Percentiles rank a stretch among this genome's conserved stretches.
phyloP scores from a whole-genome alignment of 2,113 vertebrate species.

The Alaudala cheleensis region DNA sequence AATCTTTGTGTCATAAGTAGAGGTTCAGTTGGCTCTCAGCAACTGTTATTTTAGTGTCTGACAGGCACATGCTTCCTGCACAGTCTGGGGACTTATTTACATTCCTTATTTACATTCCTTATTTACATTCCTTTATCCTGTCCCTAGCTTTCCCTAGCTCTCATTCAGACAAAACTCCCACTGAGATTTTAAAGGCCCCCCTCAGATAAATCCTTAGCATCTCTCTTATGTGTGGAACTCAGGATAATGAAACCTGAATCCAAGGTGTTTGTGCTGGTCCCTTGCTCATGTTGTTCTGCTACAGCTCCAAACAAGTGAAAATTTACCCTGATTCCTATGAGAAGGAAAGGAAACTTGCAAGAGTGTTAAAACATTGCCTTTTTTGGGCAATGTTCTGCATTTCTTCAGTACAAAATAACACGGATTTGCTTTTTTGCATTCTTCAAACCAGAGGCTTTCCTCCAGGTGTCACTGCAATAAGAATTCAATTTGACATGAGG shows the following conservation, averaged over 20 bases:
- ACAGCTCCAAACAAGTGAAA: not conserved
- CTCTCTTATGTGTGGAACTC: not conserved
- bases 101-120: conserved; percentile 23
- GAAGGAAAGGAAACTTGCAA: not conserved
- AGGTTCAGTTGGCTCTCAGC: conserved; percentile 24
- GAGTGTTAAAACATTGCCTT: not conserved
- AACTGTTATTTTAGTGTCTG: conserved; percentile 41
- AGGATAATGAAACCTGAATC: not conserved
- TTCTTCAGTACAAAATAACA: not conserved
- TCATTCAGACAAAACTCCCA: conserved; percentile 32
- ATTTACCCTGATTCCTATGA: not conserved
- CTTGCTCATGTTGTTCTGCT: not conserved
- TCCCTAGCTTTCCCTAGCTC: not conserved
- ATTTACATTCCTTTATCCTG: not conserved
- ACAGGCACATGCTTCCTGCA: not conserved
- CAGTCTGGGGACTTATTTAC: conserved; percentile 15
- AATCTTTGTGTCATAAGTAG: conserved; percentile 25
- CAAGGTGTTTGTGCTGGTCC: not conserved
- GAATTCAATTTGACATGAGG: not conserved
- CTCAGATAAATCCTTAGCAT: not conserved
- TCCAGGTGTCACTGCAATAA: not conserved
- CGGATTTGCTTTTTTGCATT: not conserved
- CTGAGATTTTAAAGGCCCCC: not conserved
- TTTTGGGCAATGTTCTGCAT: not conserved
- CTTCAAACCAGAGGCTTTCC: not conserved